phyloP scores from a whole-genome alignment of 2,888 invertebrate species.

The Busseola fusca region DNA sequence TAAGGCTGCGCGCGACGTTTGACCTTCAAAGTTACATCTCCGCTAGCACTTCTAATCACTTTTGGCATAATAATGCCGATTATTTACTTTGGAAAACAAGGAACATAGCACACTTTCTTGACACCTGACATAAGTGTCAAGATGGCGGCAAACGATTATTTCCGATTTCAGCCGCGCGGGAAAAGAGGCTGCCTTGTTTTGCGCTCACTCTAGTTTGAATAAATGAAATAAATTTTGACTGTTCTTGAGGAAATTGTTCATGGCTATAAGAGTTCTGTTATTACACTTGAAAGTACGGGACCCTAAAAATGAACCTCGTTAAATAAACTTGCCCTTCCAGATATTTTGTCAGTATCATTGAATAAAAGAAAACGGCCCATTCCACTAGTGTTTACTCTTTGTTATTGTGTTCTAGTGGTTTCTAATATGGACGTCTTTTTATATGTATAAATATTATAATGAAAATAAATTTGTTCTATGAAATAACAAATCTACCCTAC shows the following conservation, averaged over 20 bases:
- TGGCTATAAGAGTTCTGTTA: background rate
- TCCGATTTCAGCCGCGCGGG: background rate
- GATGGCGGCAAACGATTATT: background rate
- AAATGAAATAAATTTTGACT: constrained; percentile 1
- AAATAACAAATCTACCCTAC: background rate
- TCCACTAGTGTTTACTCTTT: constrained; percentile 24
- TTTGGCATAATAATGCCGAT: background rate
- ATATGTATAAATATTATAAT: background rate
- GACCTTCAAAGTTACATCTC: background rate
- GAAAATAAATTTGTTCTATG: background rate
- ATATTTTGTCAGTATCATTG: constrained; percentile 33
- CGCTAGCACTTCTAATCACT: background rate
- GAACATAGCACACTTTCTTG: background rate
- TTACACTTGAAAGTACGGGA: background rate
- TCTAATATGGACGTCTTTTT: constrained; percentile 8
- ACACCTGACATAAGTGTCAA: background rate
- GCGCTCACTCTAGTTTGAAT: background rate
- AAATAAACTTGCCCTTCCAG: constrained; percentile 39
- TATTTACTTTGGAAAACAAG: background rate
- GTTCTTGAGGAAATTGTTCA: background rate
- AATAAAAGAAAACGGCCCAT: constrained; percentile 23
- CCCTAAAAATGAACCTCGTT: constrained; percentile 19
- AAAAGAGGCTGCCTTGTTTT: no score
- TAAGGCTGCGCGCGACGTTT: background rate
- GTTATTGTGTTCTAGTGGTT: constrained; percentile 15